Base-by-base conservation (phyloP, 2,797 vertebrate genomes). In the Scolopax rusticola region DNA sequence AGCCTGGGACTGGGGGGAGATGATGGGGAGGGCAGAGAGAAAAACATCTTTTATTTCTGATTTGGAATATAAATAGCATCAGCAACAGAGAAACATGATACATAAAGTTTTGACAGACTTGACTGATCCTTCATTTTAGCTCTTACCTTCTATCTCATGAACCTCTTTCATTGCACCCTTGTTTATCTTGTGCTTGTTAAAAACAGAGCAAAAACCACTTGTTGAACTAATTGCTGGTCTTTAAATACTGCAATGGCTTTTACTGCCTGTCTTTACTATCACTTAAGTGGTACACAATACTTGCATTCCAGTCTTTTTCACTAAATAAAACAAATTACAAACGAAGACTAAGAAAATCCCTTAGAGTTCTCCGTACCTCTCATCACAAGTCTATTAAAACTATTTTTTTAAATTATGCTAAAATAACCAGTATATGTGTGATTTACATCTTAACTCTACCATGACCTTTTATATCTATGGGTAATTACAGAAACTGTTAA, bases 111-210 rank as follows among this genome's bases (percentile, higher is more conserved):
- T 93, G 87, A 88, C 75, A 93, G 81, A 77, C 60, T 80, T 95
- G 83, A 96, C 75, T 81, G 83, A 92, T 94, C 92, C 71, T 95
- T 97, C 85, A 87, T 73, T 95, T 96, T 75, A 96, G 70, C n/a
- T 47, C 47, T 50, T 27, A 74, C 48, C 71, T 77, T 94, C 92
- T 87, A 74, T 70, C 41, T 75, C 36, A 84, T 45, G 68, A 95
- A 87, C 50, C 80, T 96, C 91, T 94, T 94, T 87, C 87, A 75
- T 86, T 95, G 57, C 45, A 91, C 53, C n/a, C 77, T 71, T 81
- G 57, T 87, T 93, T 88, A 56, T 76, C 23, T 30, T 1, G 2
- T 12, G 28, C 41, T 89, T 85, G 30, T 84, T 90, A 74, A 92
- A 93, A 89, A 32, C 11, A 69, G 84, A 25, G 20, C 9, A 65